Evolutionary conservation across 1,140 invertebrate genomes (phyloP).

Genomic region (Drosophila sturtevanti): DNA sequence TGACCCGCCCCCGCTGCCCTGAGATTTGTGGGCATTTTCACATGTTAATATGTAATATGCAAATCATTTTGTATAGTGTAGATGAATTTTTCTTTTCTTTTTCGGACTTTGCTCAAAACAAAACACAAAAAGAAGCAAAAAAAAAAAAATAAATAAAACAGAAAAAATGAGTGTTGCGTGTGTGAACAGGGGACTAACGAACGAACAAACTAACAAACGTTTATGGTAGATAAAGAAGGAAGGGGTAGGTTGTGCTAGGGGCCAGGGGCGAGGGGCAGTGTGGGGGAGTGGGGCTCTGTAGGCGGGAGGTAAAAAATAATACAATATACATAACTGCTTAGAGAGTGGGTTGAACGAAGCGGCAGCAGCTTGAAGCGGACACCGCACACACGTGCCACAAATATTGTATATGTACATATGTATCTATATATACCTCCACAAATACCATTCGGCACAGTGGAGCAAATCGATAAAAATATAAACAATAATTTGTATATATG

Average conservation of each 20-base stretch:
- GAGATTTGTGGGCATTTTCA: neutral
- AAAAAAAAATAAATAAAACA: too few relatives aligned
- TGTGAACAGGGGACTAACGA: constrained; percentile 1
- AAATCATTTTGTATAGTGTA: constrained; percentile 12
- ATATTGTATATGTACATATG: neutral
- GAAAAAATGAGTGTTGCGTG: constrained; percentile 13
- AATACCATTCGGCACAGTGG: neutral
- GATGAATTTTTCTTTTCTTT: neutral
- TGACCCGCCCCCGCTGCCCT: neutral
- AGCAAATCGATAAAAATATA: constrained; percentile 6
- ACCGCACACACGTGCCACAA: constrained; percentile 10
- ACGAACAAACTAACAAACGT: neutral
- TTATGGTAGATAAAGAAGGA: neutral
- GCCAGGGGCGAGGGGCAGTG: neutral
- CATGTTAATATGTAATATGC: constrained; percentile 15
- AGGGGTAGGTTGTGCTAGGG: neutral
- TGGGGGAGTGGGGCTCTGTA: neutral
- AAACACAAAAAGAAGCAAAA: neutral
- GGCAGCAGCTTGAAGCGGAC: too few relatives aligned
- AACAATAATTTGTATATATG: neutral
- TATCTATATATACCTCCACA: too few relatives aligned
- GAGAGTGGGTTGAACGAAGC: neutral
- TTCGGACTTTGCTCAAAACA: neutral
- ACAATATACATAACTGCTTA: neutral
- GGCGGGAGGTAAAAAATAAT: neutral